Evolutionary conservation across 1,140 invertebrate species (phyloP).

Genomic region (Lordiphosa stackelbergi): DNA sequence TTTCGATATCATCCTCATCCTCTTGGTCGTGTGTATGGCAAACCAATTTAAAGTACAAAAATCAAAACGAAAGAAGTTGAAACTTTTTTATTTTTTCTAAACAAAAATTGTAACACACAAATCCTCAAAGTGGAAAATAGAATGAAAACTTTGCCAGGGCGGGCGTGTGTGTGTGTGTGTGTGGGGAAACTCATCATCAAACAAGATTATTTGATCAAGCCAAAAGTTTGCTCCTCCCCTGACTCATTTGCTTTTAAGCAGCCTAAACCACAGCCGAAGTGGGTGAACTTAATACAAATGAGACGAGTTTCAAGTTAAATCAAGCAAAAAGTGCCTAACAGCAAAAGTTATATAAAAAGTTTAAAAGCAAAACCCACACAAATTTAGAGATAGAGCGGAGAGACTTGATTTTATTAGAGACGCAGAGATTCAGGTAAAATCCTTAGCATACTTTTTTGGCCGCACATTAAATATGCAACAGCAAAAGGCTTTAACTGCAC

Average conservation of each 20-base stretch:
- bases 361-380: constrained; percentile 12
- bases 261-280: constrained; percentile 19
- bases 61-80: constrained; percentile 61
- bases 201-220: constrained; percentile 74
- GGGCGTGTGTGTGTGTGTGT: constrained; percentile 18
- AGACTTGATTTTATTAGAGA: constrained; percentile 37
- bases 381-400: constrained; percentile 15
- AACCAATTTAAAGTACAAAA: constrained; percentile 72
- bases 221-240: constrained; percentile 40
- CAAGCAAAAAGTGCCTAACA: constrained; percentile 37
- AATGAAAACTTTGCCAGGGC: constrained; percentile 60
- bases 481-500: constrained; percentile 14
- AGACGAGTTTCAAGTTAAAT: constrained; percentile 70
- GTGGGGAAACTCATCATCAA: constrained; percentile 70
- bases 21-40: constrained; percentile 36
- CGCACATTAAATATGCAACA: constrained; percentile 32
- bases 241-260: constrained; percentile 61
- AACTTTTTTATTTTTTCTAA: constrained; percentile 29
- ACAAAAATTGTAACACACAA: constrained; percentile 64
- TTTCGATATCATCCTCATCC: constrained; percentile 19
- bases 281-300: constrained; percentile 69
- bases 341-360: constrained; percentile 43
- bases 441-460: constrained; percentile 31
- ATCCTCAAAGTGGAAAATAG: constrained; percentile 69
- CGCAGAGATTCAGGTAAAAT: constrained; percentile 18